Base-by-base conservation (phyloP, 2,113 vertebrate species). In the Pollachius pollachius region DNA sequence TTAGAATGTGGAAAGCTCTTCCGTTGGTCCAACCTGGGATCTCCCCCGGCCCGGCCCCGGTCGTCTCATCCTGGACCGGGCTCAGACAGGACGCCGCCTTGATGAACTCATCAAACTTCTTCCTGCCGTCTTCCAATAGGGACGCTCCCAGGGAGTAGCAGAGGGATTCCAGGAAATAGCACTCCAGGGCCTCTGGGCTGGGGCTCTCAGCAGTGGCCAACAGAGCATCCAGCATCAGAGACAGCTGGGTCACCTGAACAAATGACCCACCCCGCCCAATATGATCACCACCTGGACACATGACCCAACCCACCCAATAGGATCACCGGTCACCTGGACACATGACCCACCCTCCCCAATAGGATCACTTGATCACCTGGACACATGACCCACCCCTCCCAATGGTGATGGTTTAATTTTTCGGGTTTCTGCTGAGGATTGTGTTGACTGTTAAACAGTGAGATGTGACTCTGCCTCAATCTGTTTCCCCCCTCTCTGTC, bases 91-190 rank as follows among this genome's bases (percentile, higher is more conserved):
- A 94, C 59, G 96, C 67, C 15, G 48, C 90, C 83, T 97, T 99
- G 16, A 96, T 71, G 0, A 91, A 77, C 15, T 93, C 92, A 25
- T 99, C 97, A 78, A 99, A 99, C 73, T 87, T 94, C 2, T 73
- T 25, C 81, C 94, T 89, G n/a, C 83, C 93, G 0, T 61, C 68
- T 13, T 95, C 95, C 0, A 96, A 81, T 67, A 99, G 90, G 5
- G 91, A 71, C 56, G 94, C 94, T 0, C 97, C 97, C 18, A 99
- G 89, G 0, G 97, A 99, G 62, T 88, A 96, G 80, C 93, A 99
- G 13, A 99, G 87, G 13, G 96, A 95, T 87, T 99, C 97, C 70
- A 98, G 80, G 86, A 98, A 98, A 85, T 87, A 94, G 85, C 94
- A 93, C 74, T 99, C 97, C 67, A 98, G 81, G 18, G 95, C 88